Percentiles rank a stretch among this genome's conserved stretches.
These are phyloP conservation scores for Hydrochoerus hydrochaeris DNA, from an alignment of 2,113 vertebrate genomes.

Conservation along the genomic window DNA sequence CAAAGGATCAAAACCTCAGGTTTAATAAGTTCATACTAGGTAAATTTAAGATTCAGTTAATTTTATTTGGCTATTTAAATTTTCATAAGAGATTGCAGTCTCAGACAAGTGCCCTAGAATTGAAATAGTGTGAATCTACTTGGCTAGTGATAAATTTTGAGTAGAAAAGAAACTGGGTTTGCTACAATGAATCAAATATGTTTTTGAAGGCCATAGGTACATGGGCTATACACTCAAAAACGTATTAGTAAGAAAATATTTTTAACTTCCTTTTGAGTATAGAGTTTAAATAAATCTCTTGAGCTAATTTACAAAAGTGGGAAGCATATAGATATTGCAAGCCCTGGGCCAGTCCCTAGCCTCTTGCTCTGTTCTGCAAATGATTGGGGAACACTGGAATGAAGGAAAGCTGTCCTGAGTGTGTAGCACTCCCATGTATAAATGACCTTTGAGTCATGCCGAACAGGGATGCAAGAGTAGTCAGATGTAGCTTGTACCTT, in stretches of 20 bases:
- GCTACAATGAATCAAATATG: rapidly evolving
- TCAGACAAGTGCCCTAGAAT: rapidly evolving
- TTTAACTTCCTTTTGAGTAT: not conserved
- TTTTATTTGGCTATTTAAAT: not conserved
- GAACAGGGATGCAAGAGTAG: not conserved
- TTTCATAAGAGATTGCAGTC: not conserved
- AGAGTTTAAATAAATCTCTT: not conserved
- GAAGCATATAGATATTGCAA: not conserved
- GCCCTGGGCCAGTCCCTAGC: too few species aligned
- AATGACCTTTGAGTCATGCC: not conserved
- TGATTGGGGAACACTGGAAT: rapidly evolving
- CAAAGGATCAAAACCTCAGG: not conserved
- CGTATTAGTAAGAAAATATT: not conserved
- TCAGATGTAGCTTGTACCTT: too few species aligned
- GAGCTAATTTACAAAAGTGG: not conserved
- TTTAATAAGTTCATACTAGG: not conserved
- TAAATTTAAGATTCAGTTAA: not conserved
- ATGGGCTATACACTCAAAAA: too few species aligned
- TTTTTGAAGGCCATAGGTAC: not conserved
- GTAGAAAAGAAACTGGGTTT: not conserved
- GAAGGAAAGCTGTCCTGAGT: too few species aligned
- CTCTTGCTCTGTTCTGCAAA: rapidly evolving
- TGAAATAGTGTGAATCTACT: not conserved
- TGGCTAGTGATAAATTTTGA: not conserved
- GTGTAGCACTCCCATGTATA: not conserved